Evolutionary conservation across 2,888 invertebrate species (phyloP), one percentile per base, ranked within the genome.

Genomic region (Trimorus sp.): DNA sequence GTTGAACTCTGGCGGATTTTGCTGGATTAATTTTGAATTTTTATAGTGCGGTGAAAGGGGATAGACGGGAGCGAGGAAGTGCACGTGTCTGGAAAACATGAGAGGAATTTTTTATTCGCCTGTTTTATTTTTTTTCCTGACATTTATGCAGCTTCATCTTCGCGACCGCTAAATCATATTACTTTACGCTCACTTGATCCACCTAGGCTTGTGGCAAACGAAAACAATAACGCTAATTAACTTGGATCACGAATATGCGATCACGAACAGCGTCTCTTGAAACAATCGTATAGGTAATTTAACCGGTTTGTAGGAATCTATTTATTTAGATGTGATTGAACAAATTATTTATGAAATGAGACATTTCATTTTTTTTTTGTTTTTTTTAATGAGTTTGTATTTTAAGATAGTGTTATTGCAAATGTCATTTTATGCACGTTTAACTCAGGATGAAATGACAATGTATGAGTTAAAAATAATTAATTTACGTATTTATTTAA

Each of bases 131-230:
- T 74, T 68, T 49, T 36, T 12, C 37, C 8, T 38, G 68, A 68
- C 68, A 16, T 75, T 60, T 75, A 60, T 40, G 68, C 26, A 26
- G 48, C 60, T 75, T 75, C 68, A 53, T 75, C 60, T 68, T 49
- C 60, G 48, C 36, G 12, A 38, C 51, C 49, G 58, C 49, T 65
- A 59, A 75, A 75, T 75, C 66, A 53, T 59, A 75, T 66, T 75
- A 75, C 42, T 75, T 66, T 60, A 53, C 68, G 48, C 75, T 68
- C 48, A 68, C 54, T 68, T 75, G 38, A 60, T 68, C 45, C 49
- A 37, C 15, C 45, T 54, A 70, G 9, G 16, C 56, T 66, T 66
- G 36, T 36, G 66, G 26, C 68, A 68, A 75, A 62, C 62, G 45
- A n/a, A 40, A 62, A 76, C 56, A 69, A 69, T 69, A 56, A 62